These are phyloP conservation scores for Selenia dentaria DNA, from an alignment of 2,888 invertebrate species.

Conservation along the genomic window DNA sequence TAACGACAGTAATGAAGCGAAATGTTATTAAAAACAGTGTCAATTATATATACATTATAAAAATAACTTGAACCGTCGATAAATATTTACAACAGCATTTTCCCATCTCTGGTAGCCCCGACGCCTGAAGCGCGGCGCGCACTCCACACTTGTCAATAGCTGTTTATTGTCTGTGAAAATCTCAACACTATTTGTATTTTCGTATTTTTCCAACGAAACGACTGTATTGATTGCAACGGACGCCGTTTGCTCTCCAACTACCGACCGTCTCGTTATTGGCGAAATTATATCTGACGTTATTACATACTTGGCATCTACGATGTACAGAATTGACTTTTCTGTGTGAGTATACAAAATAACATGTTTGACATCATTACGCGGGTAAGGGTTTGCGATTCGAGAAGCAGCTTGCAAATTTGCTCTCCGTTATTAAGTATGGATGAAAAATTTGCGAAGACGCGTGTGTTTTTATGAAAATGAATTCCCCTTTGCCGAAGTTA, in stretches of 20 bases:
- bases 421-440: constrained; percentile 28
- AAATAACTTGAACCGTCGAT: constrained; percentile 3
- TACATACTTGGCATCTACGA: constrained; percentile 17
- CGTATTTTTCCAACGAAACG: constrained; percentile 10
- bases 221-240: constrained; percentile 7
- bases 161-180: constrained; percentile 27
- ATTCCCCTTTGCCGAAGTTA: constrained; percentile 24
- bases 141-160: constrained; percentile 22
- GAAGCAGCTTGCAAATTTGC: constrained; percentile 25
- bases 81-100: not conserved
- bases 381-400: constrained; percentile 23
- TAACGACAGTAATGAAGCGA: too few relatives aligned
- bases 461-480: constrained; percentile 30
- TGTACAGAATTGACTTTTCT: constrained; percentile 25
- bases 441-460: constrained; percentile 24
- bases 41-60: not conserved
- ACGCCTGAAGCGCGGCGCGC: constrained; percentile 4
- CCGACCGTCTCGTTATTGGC: constrained; percentile 12
- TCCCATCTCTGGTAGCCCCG: constrained; percentile 1
- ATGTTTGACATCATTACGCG: constrained; percentile 29
- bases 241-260: constrained; percentile 1
- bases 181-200: constrained; percentile 19
- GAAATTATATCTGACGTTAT: constrained; percentile 24
- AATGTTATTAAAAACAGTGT: too few relatives aligned
- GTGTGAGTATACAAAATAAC: constrained; percentile 25